phyloP scores from a whole-genome alignment of 2,797 vertebrate species.

The Syngnathus acus region DNA sequence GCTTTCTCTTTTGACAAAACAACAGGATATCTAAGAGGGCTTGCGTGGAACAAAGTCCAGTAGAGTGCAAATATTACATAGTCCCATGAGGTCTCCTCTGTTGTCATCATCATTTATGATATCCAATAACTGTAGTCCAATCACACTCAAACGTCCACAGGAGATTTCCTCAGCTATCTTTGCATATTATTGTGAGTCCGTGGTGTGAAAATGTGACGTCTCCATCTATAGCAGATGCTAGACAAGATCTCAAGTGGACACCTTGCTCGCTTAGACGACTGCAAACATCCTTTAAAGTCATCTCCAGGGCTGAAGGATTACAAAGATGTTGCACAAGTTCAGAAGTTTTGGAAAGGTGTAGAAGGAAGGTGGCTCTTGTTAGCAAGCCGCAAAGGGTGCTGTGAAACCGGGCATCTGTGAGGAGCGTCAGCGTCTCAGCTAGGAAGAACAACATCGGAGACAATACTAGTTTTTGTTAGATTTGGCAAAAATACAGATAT shows the following conservation, averaged over 20 bases:
- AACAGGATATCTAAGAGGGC: too few species aligned
- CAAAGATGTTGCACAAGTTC: constrained; percentile 33
- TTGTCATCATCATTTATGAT: background rate
- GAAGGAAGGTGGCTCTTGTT: constrained; percentile 56
- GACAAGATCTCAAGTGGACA: constrained; percentile 49
- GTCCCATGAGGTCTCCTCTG: background rate
- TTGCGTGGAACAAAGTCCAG: too few species aligned
- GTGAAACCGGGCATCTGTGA: constrained; percentile 69
- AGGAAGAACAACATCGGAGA: constrained; percentile 17
- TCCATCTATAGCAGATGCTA: constrained; percentile 41
- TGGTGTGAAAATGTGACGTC: constrained; percentile 6
- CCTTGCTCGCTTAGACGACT: constrained; percentile 47
- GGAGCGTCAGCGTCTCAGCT: constrained; percentile 52
- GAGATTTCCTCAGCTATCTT: background rate
- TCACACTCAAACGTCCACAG: background rate
- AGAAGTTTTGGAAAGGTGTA: constrained; percentile 45
- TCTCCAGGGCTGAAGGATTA: constrained; percentile 43
- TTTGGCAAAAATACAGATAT: background rate
- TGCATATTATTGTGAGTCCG: constrained; percentile 2
- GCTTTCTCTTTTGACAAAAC: too few species aligned
- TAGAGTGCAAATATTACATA: too few species aligned
- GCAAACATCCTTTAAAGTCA: constrained; percentile 40
- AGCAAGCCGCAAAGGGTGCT: constrained; percentile 63
- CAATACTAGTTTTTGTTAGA: background rate
- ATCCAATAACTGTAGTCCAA: background rate